A percentile compares a stretch with the other conserved stretches of the same genome.
phyloP scores from a whole-genome alignment of 53 echinoderm and acorn worm genomes.

The Patiria pectinifera region DNA sequence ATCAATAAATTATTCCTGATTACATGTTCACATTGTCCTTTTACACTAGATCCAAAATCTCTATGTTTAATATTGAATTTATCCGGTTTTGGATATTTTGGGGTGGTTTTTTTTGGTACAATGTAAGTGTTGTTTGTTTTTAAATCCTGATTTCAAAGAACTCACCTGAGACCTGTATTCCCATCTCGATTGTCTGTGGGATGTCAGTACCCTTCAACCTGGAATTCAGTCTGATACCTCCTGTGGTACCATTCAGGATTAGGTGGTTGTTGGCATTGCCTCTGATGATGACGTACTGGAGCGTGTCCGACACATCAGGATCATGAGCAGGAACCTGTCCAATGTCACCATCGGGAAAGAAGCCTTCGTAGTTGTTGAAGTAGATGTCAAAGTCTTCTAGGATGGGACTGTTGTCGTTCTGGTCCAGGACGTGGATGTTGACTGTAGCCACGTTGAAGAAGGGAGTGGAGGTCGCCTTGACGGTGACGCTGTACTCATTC shows the following conservation, averaged over 20 bases:
- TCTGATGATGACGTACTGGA: conserved; percentile 73
- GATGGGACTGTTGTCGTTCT: conserved; percentile 92
- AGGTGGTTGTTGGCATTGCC: conserved; percentile 83
- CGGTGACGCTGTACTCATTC: conserved; percentile 75
- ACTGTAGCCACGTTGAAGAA: conserved; percentile 83
- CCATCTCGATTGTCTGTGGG: conserved; percentile 82
- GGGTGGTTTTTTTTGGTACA: too few relatives aligned
- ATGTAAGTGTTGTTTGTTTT: too few relatives aligned
- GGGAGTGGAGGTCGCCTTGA: conserved; percentile 88
- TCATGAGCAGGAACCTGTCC: conserved; percentile 92
- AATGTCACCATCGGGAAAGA: conserved; percentile 90
- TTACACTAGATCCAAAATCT: too few relatives aligned
- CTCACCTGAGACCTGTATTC: conserved; percentile 95
- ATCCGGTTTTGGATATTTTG: too few relatives aligned
- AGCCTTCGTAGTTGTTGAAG: conserved; percentile 95
- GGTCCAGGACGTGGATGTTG: conserved; percentile 80
- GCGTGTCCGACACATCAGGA: conserved; percentile 84
- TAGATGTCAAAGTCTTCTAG: conserved; percentile 91
- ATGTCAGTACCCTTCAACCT: conserved; percentile 81
- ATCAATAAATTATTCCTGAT: too few relatives aligned
- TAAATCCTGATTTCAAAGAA: not conserved
- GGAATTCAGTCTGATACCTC: conserved; percentile 87
- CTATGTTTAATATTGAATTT: too few relatives aligned
- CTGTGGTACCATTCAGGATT: conserved; percentile 82
- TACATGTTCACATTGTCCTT: too few relatives aligned